Percentiles rank a stretch among this genome's conserved stretches.
These are phyloP conservation scores for Cyphomyrus discorhynchus DNA, from an alignment of 2,113 vertebrate species.

Conservation along the genomic window DNA sequence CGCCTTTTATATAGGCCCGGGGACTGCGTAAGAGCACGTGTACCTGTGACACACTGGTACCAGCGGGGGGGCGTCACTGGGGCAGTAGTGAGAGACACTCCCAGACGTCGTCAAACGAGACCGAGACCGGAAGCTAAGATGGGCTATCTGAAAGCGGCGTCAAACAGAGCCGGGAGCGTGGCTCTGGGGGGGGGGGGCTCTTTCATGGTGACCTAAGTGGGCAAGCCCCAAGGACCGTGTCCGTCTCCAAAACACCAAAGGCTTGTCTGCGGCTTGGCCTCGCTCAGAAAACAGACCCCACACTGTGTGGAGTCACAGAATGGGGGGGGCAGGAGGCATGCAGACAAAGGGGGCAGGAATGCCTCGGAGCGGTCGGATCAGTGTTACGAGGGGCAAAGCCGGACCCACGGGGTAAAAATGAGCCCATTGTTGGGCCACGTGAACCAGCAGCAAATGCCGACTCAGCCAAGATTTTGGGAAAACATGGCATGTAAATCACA, in stretches of 20 bases:
- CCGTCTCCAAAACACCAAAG: neutral
- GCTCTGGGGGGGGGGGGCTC: neutral
- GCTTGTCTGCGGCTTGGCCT: neutral
- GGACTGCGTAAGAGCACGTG: neutral
- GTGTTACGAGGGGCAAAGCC: neutral
- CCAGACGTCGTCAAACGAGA: neutral
- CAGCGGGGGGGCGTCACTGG: neutral
- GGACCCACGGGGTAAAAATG: neutral
- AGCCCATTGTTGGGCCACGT: neutral
- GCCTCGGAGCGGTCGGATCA: neutral
- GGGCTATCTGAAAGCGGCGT: neutral
- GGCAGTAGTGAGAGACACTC: neutral
- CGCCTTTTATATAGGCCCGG: neutral
- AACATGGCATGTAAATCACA: neutral
- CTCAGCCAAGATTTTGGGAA: neutral
- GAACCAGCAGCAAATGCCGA: neutral
- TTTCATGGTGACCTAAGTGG: neutral
- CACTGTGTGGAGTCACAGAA: neutral
- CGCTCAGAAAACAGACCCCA: neutral
- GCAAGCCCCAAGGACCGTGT: neutral
- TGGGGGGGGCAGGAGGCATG: neutral
- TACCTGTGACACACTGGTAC: neutral
- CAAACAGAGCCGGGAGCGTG: neutral
- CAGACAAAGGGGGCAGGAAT: conserved; percentile 1
- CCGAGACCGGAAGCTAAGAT: neutral